A percentile compares a stretch with the other conserved stretches of the same genome.
phyloP scores from a whole-genome alignment of 2,888 invertebrate species.

The Marronus borbonicus region DNA sequence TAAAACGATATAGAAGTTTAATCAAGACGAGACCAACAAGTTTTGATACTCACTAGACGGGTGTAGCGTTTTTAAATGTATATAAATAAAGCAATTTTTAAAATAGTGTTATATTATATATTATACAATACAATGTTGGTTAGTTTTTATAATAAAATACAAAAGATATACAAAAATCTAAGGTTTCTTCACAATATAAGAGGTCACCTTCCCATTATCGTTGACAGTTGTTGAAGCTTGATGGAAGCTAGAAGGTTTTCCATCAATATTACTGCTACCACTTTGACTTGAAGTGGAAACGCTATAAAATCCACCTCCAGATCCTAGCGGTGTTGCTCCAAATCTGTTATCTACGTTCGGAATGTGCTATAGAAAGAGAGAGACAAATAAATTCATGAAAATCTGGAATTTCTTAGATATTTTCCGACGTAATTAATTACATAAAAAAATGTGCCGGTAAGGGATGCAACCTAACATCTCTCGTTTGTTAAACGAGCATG shows the following conservation, averaged over 20 bases:
- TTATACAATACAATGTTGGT: background rate
- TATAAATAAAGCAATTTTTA: conserved; percentile 22
- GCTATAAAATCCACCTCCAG: conserved; percentile 67
- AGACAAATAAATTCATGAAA: no score
- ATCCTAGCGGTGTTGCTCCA: conserved; percentile 60
- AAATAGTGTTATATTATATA: conserved; percentile 30
- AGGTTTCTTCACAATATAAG: conserved; percentile 73
- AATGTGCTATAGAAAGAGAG: conserved; percentile 64
- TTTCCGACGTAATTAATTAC: no score
- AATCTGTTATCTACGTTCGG: conserved; percentile 72
- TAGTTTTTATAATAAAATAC: conserved; percentile 5
- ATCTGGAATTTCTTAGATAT: no score
- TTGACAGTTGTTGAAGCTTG: conserved; percentile 79
- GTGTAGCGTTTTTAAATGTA: no score
- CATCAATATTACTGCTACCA: conserved; percentile 75
- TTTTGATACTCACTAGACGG: conserved; percentile 2
- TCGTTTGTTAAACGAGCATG: no score
- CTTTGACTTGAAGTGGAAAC: conserved; percentile 79
- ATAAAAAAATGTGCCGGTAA: no score
- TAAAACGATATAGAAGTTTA: conserved; percentile 30
- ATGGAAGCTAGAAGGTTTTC: conserved; percentile 73
- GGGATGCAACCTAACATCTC: no score
- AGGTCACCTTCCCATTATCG: conserved; percentile 81
- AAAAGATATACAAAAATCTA: conserved; percentile 53
- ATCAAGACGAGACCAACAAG: conserved; percentile 21